Base-by-base conservation (phyloP, 2,888 invertebrate genomes). In the Diadegma fenestrale region DNA sequence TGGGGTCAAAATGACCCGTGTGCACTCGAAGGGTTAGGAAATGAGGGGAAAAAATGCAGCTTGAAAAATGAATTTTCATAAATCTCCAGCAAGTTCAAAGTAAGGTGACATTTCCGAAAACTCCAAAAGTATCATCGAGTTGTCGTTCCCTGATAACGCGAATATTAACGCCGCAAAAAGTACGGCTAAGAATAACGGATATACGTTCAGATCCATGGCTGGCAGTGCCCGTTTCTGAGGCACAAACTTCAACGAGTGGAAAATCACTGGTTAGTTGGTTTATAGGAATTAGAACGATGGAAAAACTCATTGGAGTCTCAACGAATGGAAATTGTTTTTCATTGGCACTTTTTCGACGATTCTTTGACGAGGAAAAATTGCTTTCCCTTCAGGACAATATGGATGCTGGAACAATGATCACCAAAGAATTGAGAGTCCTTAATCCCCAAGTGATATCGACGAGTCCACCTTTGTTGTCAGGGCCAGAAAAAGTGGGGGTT, bases 191-290 rank as follows among this genome's bases (percentile, higher is more conserved):
- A 88, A 96, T 97, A 84, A 94, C 95, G 2, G 95, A 95, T 87
- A 97, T 97, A 88, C 95, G 96, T 86, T 95, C 94, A 61, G 97
- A 97, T 92, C 90, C 95, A 37, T 97, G 97, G 97, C 95, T 96
- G 14, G 87, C 86, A 2, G 85, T 84, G 2, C 80, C 90, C 10
- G 87, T 89, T 4, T 86, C 89, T 30, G 87, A 87, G 22, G 90
- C 90, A 51, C 91, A 92, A 41, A 92, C 92, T 17, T 89, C 90
- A 30, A 89, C 87, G 12, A 84, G 86, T 7, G 88, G 88, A 43
- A 86, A 79, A 73, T 79, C 87, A 12, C 78, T 84, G 81, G 91
- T 93, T 86, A 86, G 83, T 85, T 58, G 30, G 2, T 61, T 30
- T 54, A n/a, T 43, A 1, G 58, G 30, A 17, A 37, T 22, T 22